phyloP scores from a whole-genome alignment of 2,888 invertebrate species.

The Cephonodes hylas region DNA sequence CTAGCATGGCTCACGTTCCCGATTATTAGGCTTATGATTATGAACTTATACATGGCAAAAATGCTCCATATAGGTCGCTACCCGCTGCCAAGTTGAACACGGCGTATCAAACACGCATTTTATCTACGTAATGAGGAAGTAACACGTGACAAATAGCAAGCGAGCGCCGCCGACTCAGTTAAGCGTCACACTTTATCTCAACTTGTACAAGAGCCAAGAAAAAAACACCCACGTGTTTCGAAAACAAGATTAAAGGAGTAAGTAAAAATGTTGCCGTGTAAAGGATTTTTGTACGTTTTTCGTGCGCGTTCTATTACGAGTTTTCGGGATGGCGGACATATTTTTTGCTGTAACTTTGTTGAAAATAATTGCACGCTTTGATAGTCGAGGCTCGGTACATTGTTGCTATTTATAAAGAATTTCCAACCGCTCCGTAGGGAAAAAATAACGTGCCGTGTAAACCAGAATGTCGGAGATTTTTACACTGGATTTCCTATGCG shows the following conservation, averaged over 20 bases:
- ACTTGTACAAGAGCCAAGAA: background rate
- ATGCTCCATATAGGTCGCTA: background rate
- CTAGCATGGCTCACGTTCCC: too few species aligned
- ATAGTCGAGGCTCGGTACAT: too few species aligned
- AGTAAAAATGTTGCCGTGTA: background rate
- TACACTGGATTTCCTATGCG: too few species aligned
- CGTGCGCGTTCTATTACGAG: background rate
- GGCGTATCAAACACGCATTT: constrained; percentile 1
- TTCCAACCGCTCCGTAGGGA: too few species aligned
- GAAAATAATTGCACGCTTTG: too few species aligned
- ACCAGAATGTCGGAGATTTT: too few species aligned
- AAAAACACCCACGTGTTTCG: too few species aligned
- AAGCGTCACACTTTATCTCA: background rate
- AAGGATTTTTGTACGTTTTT: background rate
- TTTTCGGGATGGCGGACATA: background rate
- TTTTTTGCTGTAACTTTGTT: too few species aligned
- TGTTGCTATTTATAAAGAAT: too few species aligned
- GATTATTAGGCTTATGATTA: background rate
- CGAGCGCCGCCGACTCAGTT: background rate
- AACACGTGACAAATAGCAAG: constrained; percentile 11
- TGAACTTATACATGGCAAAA: too few species aligned
- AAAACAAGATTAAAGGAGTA: background rate
- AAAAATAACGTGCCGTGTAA: too few species aligned
- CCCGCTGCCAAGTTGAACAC: background rate
- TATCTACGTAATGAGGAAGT: constrained; percentile 11